These are phyloP conservation scores for Pterocles gutturalis DNA, from an alignment of 2,113 vertebrate species.

Conservation along the genomic window DNA sequence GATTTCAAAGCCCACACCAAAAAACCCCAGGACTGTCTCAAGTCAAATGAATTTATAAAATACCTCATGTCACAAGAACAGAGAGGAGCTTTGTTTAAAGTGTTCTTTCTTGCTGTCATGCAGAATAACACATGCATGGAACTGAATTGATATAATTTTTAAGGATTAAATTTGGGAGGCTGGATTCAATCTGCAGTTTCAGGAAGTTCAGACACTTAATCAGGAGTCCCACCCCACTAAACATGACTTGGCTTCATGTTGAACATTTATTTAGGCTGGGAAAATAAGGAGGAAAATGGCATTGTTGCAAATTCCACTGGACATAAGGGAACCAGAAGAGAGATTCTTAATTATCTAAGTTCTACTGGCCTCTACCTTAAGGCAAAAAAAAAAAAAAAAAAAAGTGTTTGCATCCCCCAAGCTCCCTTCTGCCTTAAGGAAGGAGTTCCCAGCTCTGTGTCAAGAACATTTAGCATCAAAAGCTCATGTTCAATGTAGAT, in stretches of 20 bases:
- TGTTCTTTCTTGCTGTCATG: neutral
- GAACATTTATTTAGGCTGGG: neutral
- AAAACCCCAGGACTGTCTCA: neutral
- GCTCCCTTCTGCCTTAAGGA: neutral
- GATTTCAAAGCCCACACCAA: neutral
- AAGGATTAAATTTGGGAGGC: neutral
- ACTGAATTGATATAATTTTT: neutral
- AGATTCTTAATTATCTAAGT: neutral
- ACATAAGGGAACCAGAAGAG: neutral
- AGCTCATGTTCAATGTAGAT: neutral
- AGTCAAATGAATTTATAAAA: neutral
- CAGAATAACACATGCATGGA: neutral
- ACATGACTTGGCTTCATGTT: neutral
- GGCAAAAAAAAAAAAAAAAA: neutral
- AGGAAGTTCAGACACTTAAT: neutral
- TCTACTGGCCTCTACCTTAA: neutral
- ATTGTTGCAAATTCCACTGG: neutral
- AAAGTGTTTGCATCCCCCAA: neutral
- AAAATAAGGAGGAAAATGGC: neutral
- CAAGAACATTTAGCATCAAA: neutral
- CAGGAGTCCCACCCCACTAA: neutral
- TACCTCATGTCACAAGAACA: neutral
- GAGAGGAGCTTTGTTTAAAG: neutral
- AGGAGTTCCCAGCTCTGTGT: neutral
- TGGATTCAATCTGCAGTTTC: slow-evolving; percentile 5